Conservation (phyloP, 2,113 vertebrate genomes). For the Caranx ignobilis region DNA sequence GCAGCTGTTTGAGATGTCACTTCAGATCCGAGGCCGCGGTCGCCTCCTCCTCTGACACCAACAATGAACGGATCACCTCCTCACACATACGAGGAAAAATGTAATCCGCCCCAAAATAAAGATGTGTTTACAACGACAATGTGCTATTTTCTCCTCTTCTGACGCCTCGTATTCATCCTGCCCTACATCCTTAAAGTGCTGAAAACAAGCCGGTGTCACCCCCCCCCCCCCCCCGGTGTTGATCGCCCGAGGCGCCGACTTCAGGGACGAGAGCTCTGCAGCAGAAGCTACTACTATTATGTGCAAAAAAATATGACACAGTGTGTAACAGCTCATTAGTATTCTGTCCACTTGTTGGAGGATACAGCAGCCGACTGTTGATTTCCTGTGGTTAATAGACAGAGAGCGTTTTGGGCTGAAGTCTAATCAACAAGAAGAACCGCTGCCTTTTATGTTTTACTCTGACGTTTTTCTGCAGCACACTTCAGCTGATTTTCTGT, state of each 20-base stretch:
- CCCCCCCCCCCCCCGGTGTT: background rate
- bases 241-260: background rate
- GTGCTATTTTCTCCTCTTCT: slow-evolving; percentile 47
- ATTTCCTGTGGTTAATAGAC: slow-evolving; percentile 20
- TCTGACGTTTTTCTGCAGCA: background rate
- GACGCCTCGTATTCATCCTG: slow-evolving; percentile 28
- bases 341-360: background rate
- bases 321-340: slow-evolving; percentile 2
- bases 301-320: slow-evolving; percentile 7
- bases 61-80: slow-evolving; percentile 31
- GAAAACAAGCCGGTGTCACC: slow-evolving; percentile 32
- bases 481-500: background rate
- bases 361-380: background rate
- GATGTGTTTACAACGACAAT: slow-evolving; percentile 49
- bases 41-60: slow-evolving; percentile 28
- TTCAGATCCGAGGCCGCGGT: background rate
- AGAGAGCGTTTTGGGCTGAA: background rate
- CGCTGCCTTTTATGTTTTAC: background rate
- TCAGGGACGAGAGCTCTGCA: slow-evolving; percentile 26
- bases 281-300: slow-evolving; percentile 5
- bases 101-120: slow-evolving; percentile 27
- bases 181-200: slow-evolving; percentile 46
- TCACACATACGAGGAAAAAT: background rate
- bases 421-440: background rate
- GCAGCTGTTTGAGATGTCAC: slow-evolving; percentile 9